Base-by-base conservation (phyloP, 2,797 vertebrate genomes). In the Lepus townsendii region DNA sequence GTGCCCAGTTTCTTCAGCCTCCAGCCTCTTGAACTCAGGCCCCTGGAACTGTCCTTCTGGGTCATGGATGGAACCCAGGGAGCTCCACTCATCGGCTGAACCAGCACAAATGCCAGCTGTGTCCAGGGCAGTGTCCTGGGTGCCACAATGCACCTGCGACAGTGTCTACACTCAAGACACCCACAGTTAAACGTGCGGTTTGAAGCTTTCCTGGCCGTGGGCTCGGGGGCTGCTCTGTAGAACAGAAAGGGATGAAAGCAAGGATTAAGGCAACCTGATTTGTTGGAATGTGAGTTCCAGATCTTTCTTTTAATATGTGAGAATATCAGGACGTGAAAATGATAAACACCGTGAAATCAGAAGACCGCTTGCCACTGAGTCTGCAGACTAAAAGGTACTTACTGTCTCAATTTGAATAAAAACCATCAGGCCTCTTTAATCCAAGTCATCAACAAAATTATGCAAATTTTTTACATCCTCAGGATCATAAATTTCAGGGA, bases 401-500 rank as follows among this genome's bases (percentile, higher is more conserved):
- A 16, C 35, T 54, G 32, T 20, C 65, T 78, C 63, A 78, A 54
- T 75, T 30, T 54, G 79, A 86, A 63, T 72, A 85, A 89, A 82
- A 27, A 20, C 6, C 65, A 13, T 84, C n/a, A 78, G 52, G 1
- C 38, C 47, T 24, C 88, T 85, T 93, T 93, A 71, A 85, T 47
- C 42, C 83, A 85, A 47, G 54, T 27, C 38, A 83, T 32, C 63
- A 35, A 63, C 35, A 88, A 68, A 24, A n/a, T 72, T n/a, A 20
- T 47, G 73, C 22, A 30, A 84, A 22, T 35, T n/a, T 54, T 63
- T 30, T 20, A 38, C 35, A 35, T 54, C 17, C 3, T 73, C 38
- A 88, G 75, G 76, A 65, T 93, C 69, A 77, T 88, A 82, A 42
- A 82, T 91, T 93, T 93, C 68, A 72, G 73, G 93, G 87, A 83